Percentiles rank a stretch among this genome's conserved stretches.
Conservation (phyloP, 2,797 vertebrate genomes). For the Halcyon leucocephala region DNA sequence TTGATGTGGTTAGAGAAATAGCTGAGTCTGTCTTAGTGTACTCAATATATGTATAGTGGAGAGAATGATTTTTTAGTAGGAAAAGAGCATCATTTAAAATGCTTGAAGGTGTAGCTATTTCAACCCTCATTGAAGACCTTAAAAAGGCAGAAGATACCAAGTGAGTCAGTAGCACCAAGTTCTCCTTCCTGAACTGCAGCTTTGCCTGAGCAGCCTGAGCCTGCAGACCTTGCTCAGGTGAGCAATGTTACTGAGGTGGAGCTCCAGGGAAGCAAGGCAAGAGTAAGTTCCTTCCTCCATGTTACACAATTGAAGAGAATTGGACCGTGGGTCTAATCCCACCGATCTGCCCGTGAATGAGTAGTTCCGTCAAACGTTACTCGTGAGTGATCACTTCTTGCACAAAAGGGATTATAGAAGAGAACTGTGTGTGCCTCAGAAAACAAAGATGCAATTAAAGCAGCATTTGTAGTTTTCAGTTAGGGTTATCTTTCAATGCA, state of each 20-base stretch:
- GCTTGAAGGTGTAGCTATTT: not conserved
- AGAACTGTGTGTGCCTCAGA: not conserved
- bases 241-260: not conserved
- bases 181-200: not conserved
- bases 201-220: not conserved
- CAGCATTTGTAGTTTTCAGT: not conserved
- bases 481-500: constrained; percentile 15
- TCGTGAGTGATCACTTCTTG: rapidly evolving
- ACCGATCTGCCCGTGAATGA: rapidly evolving
- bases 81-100: not conserved
- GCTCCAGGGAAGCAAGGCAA: not conserved
- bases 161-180: not conserved
- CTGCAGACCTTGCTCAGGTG: not conserved
- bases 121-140: not conserved
- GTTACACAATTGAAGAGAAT: rapidly evolving
- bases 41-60: not conserved
- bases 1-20: not conserved
- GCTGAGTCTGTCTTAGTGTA: not conserved
- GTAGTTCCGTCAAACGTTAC: not conserved
- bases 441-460: constrained; percentile 35
- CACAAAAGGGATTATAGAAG: not conserved
- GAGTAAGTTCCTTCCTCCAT: not conserved
- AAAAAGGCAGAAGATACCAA: not conserved
- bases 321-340: rapidly evolving
- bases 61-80: not conserved